Conservation (phyloP, 2,113 vertebrate species). For the Collichthys lucidus region DNA sequence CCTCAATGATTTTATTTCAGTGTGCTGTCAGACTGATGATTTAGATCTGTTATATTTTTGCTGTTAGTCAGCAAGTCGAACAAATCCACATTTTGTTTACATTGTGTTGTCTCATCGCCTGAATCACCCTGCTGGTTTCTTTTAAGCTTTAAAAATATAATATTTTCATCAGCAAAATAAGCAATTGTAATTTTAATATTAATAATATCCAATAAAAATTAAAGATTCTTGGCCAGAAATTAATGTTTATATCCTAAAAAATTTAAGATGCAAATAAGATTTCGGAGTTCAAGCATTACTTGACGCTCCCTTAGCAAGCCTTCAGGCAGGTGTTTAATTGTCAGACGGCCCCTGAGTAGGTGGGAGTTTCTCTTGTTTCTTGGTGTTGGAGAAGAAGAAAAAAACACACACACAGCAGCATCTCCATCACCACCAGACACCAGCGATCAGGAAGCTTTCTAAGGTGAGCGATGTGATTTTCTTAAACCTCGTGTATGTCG, state of each 20-base stretch:
- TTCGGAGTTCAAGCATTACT: neutral
- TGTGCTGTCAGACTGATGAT: neutral
- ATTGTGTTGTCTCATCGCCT: neutral
- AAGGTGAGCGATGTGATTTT: conserved; percentile 63
- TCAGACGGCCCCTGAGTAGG: conserved; percentile 83
- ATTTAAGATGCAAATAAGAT: neutral
- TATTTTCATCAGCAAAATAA: too few species aligned
- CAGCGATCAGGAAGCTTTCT: conserved; percentile 53
- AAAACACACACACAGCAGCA: conserved; percentile 31
- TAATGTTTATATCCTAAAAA: neutral
- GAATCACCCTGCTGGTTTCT: neutral
- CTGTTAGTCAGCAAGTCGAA: neutral
- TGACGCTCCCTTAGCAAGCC: conserved; percentile 66
- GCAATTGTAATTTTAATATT: too few species aligned
- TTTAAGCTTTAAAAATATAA: neutral
- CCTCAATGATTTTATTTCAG: conserved; percentile 27
- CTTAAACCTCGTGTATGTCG: neutral
- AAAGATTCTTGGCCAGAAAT: neutral
- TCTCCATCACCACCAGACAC: conserved; percentile 44
- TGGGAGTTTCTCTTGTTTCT: conserved; percentile 81
- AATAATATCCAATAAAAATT: too few species aligned
- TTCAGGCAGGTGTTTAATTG: conserved; percentile 75
- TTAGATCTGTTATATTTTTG: neutral
- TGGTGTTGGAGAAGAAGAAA: conserved; percentile 54
- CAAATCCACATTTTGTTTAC: neutral